Conservation (phyloP, 2,888 invertebrate species). For the Drosophila tripunctata region DNA sequence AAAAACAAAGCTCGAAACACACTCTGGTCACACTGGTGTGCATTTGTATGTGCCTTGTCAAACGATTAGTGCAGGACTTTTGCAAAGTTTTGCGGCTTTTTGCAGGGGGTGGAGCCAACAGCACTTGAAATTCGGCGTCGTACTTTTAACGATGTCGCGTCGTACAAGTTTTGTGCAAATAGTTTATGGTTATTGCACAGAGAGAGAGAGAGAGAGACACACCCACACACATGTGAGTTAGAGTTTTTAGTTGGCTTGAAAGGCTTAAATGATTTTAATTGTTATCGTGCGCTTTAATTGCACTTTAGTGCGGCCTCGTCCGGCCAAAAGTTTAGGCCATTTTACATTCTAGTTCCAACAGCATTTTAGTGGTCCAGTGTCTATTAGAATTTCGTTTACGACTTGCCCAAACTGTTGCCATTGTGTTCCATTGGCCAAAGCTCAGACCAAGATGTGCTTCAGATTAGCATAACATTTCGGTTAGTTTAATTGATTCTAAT, state of each 20-base stretch:
- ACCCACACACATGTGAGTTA: conserved; percentile 1
- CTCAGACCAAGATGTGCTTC: conserved; percentile 11
- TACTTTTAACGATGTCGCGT: conserved; percentile 60
- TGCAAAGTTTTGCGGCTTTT: conserved; percentile 72
- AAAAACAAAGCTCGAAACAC: conserved; percentile 23
- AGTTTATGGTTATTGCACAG: conserved; percentile 77
- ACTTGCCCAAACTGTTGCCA: conserved; percentile 10
- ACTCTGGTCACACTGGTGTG: conserved; percentile 24
- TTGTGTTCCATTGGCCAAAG: neutral
- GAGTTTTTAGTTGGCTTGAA: conserved; percentile 44
- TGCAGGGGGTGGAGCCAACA: conserved; percentile 10
- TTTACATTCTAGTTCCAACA: conserved; percentile 23
- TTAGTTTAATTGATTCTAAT: conserved; percentile 12
- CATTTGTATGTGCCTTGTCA: conserved; percentile 34
- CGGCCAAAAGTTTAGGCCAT: conserved; percentile 40
- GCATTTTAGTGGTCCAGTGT: conserved; percentile 35
- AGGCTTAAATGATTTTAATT: conserved; percentile 77
- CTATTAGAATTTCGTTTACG: conserved; percentile 27
- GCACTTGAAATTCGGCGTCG: conserved; percentile 38
- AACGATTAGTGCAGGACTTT: conserved; percentile 72
- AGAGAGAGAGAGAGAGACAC: conserved; percentile 18
- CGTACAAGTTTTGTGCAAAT: conserved; percentile 74
- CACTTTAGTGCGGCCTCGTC: conserved; percentile 36
- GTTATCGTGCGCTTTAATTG: conserved; percentile 72
- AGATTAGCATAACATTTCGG: conserved; percentile 9